A percentile compares a stretch with the other conserved stretches of the same genome.
phyloP scores from a whole-genome alignment of 2,888 invertebrate genomes.

The Ecdyonurus torrentis region DNA sequence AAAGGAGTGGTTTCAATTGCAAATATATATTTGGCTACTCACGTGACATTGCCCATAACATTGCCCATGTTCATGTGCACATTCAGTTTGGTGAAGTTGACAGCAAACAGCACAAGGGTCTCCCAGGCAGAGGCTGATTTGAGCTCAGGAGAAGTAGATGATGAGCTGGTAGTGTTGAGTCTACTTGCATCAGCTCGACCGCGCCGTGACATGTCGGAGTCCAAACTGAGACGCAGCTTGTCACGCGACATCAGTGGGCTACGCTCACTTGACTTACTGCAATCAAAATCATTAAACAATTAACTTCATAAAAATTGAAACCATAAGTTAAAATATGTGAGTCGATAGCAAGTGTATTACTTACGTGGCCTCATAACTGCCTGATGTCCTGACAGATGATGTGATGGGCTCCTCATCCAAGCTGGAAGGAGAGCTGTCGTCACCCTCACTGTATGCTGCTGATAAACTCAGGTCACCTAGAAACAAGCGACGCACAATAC shows the following conservation, averaged over 20 bases:
- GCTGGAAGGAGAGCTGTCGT: conserved; percentile 14
- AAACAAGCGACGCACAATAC: conserved; percentile 81
- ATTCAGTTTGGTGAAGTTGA: conserved; percentile 89
- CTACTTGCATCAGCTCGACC: conserved; percentile 21
- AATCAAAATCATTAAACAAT: conserved; percentile 3
- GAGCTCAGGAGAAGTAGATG: conserved; percentile 35
- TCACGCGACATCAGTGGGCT: conserved; percentile 27
- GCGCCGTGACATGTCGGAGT: conserved; percentile 31
- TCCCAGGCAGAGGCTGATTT: conserved; percentile 75
- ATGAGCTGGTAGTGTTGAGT: not conserved
- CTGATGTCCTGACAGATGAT: conserved; percentile 2
- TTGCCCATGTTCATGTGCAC: conserved; percentile 99
- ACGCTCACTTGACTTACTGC: conserved; percentile 12
- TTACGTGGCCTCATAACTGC: not conserved
- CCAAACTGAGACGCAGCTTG: conserved; percentile 37
- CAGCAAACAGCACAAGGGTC: conserved; percentile 85
- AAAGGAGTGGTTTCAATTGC: not conserved
- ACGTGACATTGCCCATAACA: conserved; percentile 95
- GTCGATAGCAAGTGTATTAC: not conserved
- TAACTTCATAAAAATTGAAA: not conserved
- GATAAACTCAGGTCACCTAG: conserved; percentile 72
- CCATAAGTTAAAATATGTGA: not conserved
- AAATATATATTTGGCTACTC: conserved; percentile 21
- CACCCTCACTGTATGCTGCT: conserved; percentile 28
- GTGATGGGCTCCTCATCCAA: conserved; percentile 6